phyloP scores from a whole-genome alignment of 2,888 invertebrate species.

The Nomada flava region DNA sequence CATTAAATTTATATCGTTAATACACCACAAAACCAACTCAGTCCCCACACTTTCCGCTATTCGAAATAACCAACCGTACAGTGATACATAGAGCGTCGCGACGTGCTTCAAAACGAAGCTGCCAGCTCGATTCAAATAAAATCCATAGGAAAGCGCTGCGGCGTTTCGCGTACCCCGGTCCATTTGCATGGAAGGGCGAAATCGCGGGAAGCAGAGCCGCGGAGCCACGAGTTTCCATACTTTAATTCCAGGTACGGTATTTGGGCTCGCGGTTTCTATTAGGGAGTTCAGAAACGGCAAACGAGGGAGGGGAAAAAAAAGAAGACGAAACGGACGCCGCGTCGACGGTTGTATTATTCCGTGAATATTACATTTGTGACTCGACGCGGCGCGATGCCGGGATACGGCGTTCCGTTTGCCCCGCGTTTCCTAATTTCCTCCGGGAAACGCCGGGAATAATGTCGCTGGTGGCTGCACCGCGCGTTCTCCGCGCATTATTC shows the following conservation, averaged over 20 bases:
- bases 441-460: constrained; percentile 82
- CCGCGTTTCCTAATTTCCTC: constrained; percentile 83
- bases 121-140: constrained; percentile 14
- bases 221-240: constrained; percentile 59
- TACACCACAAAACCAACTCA: no score
- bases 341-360: constrained; percentile 79
- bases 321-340: constrained; percentile 47
- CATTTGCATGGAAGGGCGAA: constrained; percentile 36
- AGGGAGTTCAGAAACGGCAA: constrained; percentile 49
- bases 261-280: constrained; percentile 61
- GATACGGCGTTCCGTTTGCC: constrained; percentile 72
- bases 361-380: constrained; percentile 84
- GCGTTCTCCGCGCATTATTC: constrained; percentile 75
- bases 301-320: constrained; percentile 1
- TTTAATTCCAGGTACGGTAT: constrained; percentile 59
- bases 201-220: constrained; percentile 54
- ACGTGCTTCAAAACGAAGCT: constrained; percentile 6
- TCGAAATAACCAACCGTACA: neutral
- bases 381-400: constrained; percentile 66
- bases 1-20: no score
- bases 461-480: constrained; percentile 78
- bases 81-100: neutral
- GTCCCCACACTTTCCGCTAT: no score
- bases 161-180: neutral
- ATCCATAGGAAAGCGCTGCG: constrained; percentile 14